Conservation (phyloP, 2,113 vertebrate genomes). For the Dermatemys mawii region DNA sequence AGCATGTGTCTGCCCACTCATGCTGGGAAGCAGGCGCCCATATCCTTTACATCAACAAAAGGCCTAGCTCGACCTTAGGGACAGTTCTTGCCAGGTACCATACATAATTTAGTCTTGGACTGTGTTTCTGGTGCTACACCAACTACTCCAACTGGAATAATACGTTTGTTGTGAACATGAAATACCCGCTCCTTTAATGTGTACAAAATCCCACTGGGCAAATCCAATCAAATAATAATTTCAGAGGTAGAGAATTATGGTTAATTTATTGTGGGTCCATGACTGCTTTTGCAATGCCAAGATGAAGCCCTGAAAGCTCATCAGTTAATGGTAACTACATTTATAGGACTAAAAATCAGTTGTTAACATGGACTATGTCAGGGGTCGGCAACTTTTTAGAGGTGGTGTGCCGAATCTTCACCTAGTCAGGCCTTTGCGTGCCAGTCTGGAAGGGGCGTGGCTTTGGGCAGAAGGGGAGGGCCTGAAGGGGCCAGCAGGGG, state of each 20-base stretch:
- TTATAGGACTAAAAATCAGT: background rate
- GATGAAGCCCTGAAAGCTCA: background rate
- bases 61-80: background rate
- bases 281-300: background rate
- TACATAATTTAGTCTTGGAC: background rate
- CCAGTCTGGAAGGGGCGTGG: too few relatives aligned
- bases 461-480: too few relatives aligned
- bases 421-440: too few relatives aligned
- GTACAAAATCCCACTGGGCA: background rate
- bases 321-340: background rate
- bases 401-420: too few relatives aligned
- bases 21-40: background rate
- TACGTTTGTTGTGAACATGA: background rate
- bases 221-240: background rate
- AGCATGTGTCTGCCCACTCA: background rate
- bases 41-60: background rate
- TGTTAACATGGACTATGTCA: background rate
- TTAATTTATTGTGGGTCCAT: background rate
- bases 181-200: background rate
- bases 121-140: background rate
- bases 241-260: background rate
- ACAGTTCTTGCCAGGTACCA: background rate
- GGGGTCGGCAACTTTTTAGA: too few relatives aligned
- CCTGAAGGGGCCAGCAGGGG: too few relatives aligned
- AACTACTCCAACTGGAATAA: rapidly evolving